Evolutionary conservation across 2,113 vertebrate genomes (phyloP), one percentile per base, ranked within the genome.

Genomic region (Delphinapterus leucas): DNA sequence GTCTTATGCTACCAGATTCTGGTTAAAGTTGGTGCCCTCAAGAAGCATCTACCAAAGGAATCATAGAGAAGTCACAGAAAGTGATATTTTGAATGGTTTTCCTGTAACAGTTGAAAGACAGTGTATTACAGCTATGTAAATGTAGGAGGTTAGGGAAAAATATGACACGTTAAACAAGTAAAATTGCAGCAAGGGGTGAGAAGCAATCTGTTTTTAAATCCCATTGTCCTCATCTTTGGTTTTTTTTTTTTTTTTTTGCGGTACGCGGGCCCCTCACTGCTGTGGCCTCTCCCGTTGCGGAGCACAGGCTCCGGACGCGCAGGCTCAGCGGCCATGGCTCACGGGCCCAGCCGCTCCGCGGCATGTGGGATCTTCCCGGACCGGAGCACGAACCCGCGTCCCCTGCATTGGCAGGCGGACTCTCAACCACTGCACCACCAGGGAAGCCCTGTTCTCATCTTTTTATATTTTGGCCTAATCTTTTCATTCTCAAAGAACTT

Each of bases 401-500:
- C 11, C 11, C 47, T 3, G 11, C 11, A 47, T 47, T 11, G 47
- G 47, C 47, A 47, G 47, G 47, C 47, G 47, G 11, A 3, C 12
- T 49, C 47, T 49, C 47, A 49, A 49, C 47, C 47, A 49, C 12
- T 49, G 47, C 47, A 12, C 12, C 47, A 49, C 47, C 47, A 49
- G 47, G 47, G 12, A 49, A 49, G 12, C 47, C 47, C 47, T 47
- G 0, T 65, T 20, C 21, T 92, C 13, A 5, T 67, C 63, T 77
- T 67, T 77, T 71, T 74, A 41, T 63, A 47, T 85, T 83, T 92
- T 68, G 18, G 8, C 18, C n/a, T 73, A 2, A 17, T 38, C 82
- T 89, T 87, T 96, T 90, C 95, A 53, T 88, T 96, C 17, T 55
- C 49, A 12, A 0, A 85, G 70, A 76, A 81, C 10, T 84, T 94